Evolutionary conservation across 1,140 invertebrate genomes (phyloP).

Genomic region (Drosophila quadrilineata): DNA sequence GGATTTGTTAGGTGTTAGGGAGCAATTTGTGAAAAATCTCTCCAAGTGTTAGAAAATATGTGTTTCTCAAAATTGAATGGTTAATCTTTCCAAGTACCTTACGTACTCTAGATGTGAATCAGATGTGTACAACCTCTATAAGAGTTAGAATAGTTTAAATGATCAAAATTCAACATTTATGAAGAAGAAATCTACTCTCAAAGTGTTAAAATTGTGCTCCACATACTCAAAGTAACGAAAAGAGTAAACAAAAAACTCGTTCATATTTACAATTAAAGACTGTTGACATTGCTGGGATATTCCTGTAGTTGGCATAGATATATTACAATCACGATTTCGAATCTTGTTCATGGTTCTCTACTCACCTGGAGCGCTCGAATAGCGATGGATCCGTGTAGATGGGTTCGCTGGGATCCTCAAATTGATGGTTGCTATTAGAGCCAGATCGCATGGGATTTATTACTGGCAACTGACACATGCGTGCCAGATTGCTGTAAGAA

Average conservation of each 20-base stretch:
- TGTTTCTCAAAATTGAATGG: too few relatives aligned
- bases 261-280: conserved; percentile 55
- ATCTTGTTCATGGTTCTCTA: not conserved
- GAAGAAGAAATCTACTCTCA: too few relatives aligned
- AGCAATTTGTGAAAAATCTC: too few relatives aligned
- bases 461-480: conserved; percentile 81
- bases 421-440: conserved; percentile 75
- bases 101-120: too few relatives aligned
- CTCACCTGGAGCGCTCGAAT: conserved; percentile 89
- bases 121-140: too few relatives aligned
- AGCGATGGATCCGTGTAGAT: conserved; percentile 96
- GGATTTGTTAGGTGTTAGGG: too few relatives aligned
- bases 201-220: too few relatives aligned
- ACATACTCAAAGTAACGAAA: not conserved
- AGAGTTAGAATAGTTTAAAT: too few relatives aligned
- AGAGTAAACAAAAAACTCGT: not conserved
- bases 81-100: too few relatives aligned
- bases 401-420: conserved; percentile 93
- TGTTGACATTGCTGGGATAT: conserved; percentile 8
- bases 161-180: too few relatives aligned
- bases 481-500: conserved; percentile 72
- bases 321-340: not conserved
- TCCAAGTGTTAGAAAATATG: too few relatives aligned
- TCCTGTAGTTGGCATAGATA: not conserved
- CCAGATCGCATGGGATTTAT: conserved; percentile 78